Percentiles rank a stretch among this genome's conserved stretches.
Evolutionary conservation across 1,140 invertebrate genomes (phyloP).

Genomic region (Dolichoris vasculosae): DNA sequence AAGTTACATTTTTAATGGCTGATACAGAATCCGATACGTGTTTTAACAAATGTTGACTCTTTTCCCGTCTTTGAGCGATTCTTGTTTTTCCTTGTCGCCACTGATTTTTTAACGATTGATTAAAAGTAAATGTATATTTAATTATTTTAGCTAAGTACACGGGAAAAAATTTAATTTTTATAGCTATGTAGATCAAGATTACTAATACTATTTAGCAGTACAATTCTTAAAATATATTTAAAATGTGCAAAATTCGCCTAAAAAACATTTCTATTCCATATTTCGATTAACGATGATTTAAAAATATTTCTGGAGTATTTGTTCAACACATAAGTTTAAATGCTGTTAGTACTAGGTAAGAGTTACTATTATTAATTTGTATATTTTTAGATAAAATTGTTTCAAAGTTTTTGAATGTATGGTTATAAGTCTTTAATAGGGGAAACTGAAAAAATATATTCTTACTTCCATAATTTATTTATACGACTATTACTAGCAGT

Average conservation of each 20-base stretch:
- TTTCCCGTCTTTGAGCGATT: background rate
- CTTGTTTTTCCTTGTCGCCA: background rate
- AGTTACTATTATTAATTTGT: too few species aligned
- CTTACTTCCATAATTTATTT: background rate
- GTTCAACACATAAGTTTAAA: background rate
- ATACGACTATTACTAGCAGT: background rate
- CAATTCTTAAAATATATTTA: background rate
- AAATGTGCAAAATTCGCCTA: background rate
- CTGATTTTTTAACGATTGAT: background rate
- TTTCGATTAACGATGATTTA: background rate
- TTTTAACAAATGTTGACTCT: background rate
- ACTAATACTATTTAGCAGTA: background rate
- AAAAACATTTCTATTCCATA: background rate
- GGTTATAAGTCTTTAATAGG: background rate
- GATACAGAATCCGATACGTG: background rate
- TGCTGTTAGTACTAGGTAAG: background rate
- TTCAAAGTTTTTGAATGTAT: background rate
- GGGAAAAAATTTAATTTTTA: background rate
- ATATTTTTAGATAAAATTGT: background rate
- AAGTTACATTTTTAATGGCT: constrained; percentile 32
- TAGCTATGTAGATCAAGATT: background rate
- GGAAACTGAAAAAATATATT: background rate
- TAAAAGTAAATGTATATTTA: background rate
- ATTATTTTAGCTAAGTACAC: background rate
- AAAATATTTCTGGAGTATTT: background rate